Base-by-base conservation (phyloP, 1,140 invertebrate species). In the Muscidifurax raptorellus region DNA sequence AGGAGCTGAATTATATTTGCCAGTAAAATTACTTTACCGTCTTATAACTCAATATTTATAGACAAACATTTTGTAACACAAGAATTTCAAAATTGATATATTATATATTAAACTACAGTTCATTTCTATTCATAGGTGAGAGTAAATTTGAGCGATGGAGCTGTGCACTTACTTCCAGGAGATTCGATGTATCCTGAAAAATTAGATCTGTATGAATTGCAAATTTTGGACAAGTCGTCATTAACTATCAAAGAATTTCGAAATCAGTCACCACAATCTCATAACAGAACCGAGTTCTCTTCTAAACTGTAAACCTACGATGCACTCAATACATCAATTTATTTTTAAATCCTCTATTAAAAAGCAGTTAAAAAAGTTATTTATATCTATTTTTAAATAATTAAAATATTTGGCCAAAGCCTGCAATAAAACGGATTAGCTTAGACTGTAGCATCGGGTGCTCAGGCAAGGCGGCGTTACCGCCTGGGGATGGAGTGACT, bases 151-250 rank as follows among this genome's bases (percentile, higher is more conserved):
- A 78, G 80, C n/a, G 89, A 92, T 86, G 90, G 91, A 52, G 13
- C 25, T 9, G 86, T 90, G 15, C 18, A 78, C 0, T 76, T 91
- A 76, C 40, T 92, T 28, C 90, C 90, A 64, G 91, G 90, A 10
- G 92, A 93, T 81, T 89, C 89, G 0, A 88, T 90, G 87, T 93
- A 93, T 86, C 92, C 92, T 7, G 80, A 89, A n/a, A 32, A 90
- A 22, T 64, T 87, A 4, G 87, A 82, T 27, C 86, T 90, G n/a
- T 25, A 81, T 0, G 85, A 90, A 1, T 79, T 82, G 36, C 66
- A 89, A 67, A 2, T 87, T 32, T 85, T 93, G 6, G 82, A 90
- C 47, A 89, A 88, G 80, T 84, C 84, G 0, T 74, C 89, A 7
- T 86, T 88, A 7, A 92, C 89, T 7, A 89, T 90, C 2, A 18